These are phyloP conservation scores for Lasioglossum leucozonium DNA, from an alignment of 2,888 invertebrate species.

Conservation along the genomic window DNA sequence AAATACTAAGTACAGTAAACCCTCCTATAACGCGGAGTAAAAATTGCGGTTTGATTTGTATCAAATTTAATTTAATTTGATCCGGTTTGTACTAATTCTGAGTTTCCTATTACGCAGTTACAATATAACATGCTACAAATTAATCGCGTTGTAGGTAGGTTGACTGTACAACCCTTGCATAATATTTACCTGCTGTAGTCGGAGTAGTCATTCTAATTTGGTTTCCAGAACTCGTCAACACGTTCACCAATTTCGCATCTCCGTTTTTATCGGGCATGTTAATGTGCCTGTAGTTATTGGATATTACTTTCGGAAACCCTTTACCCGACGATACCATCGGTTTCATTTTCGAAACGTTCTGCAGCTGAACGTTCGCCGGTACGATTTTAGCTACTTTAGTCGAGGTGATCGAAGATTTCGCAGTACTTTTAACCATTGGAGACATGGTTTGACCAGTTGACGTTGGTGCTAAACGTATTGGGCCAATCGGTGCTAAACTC, in stretches of 20 bases:
- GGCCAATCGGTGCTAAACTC: slow-evolving; percentile 83
- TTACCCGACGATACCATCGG: slow-evolving; percentile 75
- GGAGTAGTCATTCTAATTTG: slow-evolving; percentile 72
- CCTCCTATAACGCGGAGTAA: background rate
- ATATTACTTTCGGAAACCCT: slow-evolving; percentile 72
- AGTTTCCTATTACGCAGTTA: background rate
- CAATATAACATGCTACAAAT: background rate
- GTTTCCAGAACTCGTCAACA: slow-evolving; percentile 70
- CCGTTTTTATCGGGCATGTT: slow-evolving; percentile 69
- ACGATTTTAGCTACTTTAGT: slow-evolving; percentile 75
- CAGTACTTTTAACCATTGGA: slow-evolving; percentile 51
- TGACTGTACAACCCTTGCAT: background rate
- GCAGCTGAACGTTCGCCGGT: slow-evolving; percentile 65
- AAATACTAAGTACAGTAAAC: background rate
- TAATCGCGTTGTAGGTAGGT: background rate
- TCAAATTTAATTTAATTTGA: background rate
- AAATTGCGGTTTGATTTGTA: background rate
- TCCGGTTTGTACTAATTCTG: background rate
- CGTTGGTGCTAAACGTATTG: slow-evolving; percentile 80
- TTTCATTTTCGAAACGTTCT: slow-evolving; percentile 76
- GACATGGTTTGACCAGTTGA: slow-evolving; percentile 58
- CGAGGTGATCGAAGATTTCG: slow-evolving; percentile 55
- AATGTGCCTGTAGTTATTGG: slow-evolving; percentile 73
- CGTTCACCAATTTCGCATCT: slow-evolving; percentile 73
- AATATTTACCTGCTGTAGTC: slow-evolving; percentile 67